Evolutionary conservation across 2,888 invertebrate species (phyloP).

Genomic region (Autographa pulchrina): DNA sequence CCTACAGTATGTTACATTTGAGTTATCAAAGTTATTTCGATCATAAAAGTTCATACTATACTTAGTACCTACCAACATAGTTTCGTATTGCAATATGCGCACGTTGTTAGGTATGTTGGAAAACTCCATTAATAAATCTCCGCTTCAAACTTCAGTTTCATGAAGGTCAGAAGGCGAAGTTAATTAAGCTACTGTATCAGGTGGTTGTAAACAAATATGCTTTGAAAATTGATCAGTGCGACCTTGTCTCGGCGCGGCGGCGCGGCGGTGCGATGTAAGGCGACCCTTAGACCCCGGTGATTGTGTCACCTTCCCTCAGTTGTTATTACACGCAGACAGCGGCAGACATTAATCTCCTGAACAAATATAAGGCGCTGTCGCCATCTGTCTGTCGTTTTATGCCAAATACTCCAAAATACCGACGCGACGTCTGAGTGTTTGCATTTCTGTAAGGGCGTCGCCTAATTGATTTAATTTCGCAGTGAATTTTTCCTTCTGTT

Average conservation of each 20-base stretch:
- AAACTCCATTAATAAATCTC: conserved; percentile 33
- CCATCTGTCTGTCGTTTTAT: conserved; percentile 65
- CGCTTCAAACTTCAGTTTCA: conserved; percentile 19
- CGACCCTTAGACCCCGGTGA: conserved; percentile 42
- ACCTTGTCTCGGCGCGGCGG: conserved; percentile 15
- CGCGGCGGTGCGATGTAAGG: conserved; percentile 19
- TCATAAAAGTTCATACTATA: not conserved
- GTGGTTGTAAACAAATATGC: conserved; percentile 43
- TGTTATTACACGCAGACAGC: conserved; percentile 68
- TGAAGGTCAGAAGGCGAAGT: conserved; percentile 39
- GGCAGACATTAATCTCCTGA: conserved; percentile 78
- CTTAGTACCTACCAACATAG: not conserved
- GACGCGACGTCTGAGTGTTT: conserved; percentile 50
- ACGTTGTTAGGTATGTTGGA: not conserved
- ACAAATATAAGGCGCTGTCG: conserved; percentile 75
- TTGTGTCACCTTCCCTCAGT: conserved; percentile 52
- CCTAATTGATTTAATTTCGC: conserved; percentile 69
- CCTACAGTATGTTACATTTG: not conserved
- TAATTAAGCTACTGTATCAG: conserved; percentile 44
- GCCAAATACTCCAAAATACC: conserved; percentile 36
- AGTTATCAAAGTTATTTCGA: not conserved
- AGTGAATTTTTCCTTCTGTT: conserved; percentile 47
- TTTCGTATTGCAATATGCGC: not conserved
- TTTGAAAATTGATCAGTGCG: conserved; percentile 44
- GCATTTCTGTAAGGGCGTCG: conserved; percentile 52